Evolutionary conservation across 2,113 vertebrate species (phyloP), one percentile per base, ranked within the genome.

Genomic region (Syngnathus typhle): DNA sequence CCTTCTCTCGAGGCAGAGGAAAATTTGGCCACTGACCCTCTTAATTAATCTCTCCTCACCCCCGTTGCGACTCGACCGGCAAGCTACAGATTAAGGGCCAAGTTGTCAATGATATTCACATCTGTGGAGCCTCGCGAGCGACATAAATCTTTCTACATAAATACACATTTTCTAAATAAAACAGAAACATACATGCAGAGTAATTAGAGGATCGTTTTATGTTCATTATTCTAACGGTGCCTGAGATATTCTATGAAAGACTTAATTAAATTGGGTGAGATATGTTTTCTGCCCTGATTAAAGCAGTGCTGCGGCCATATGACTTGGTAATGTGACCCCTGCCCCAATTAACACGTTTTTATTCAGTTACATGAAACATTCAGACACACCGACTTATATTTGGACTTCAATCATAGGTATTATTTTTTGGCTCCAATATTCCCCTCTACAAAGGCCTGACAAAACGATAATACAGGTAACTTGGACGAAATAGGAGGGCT

Each of bases 1-100:
- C 15, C 6, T 15, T 60, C 73, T 80, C 67, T 67, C 5, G 63
- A 71, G 62, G 41, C 62, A 27, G 52, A 69, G 10, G 23, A 47
- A 8, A 39, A 68, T 64, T 66, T 59, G 59, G 63, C 39, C 49
- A 39, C 36, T 38, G 52, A 44, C n/a, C 38, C 65, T 19, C 13
- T 13, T 13, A 62, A 62, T 62, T 62, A 44, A 62, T 44, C 60
- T 44, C n/a, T 62, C 1, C 12, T 43, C 60, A 44, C 60, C 39
- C 21, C 11, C 43, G 39, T 44, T 44, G n/a, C 8, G 46, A 55
- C 19, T 18, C 6, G 18, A 37, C 23, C 38, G 19, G 21, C 21
- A 18, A 46, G 15, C 12, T 15, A 55, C 9, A 54, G 46, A 19
- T 3, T 13, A 12, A 46, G 2, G 19, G 32, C 3, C 23, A 3